Evolutionary conservation across 2,113 vertebrate genomes (phyloP), one percentile per base, ranked within the genome.

Genomic region (Osmerus eperlanus): DNA sequence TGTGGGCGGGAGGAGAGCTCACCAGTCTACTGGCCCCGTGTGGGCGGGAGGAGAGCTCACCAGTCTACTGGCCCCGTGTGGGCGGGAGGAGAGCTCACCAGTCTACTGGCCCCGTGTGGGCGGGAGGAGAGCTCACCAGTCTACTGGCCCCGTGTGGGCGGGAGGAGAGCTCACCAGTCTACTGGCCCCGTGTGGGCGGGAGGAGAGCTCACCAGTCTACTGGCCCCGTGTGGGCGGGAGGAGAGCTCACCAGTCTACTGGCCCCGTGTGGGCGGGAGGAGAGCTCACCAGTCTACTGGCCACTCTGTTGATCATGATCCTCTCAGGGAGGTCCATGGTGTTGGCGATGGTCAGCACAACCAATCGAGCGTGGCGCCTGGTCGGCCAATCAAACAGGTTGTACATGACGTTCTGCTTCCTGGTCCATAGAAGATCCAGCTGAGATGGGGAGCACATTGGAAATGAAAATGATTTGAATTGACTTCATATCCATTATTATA

Each of bases 241-340:
- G 71, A 13, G 13, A 6, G 68, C 81, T 89, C 89, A 99, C 97
- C 95, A 98, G 88, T 61, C 97, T 92, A 85, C 97, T 69, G 23
- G 23, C 54, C 15, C 13, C 19, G 0, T 53, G 28, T 69, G 23
- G 23, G 7, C 1, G 65, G 6, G 32, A 69, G 9, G 71, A 13
- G 13, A 6, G 68, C 81, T 89, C 89, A 99, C 97, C 95, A 98
- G 88, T 61, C 97, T 92, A 85, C 97, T 99, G 1, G 96, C 91
- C 56, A 98, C 96, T 3, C 96, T 89, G 86, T 96, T 98, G 85
- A 98, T 96, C 97, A 99, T 95, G 83, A 99, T 95, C 78, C 97
- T 93, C 88, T 99, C 97, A 0, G 97, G 97, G 70, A 99, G 90
- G 87, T 99, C 97, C 97, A 99, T 98, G 53, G 97, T 99, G 90